Base-by-base conservation (phyloP, 2,888 invertebrate species). In the Oxyteleia sp. region DNA sequence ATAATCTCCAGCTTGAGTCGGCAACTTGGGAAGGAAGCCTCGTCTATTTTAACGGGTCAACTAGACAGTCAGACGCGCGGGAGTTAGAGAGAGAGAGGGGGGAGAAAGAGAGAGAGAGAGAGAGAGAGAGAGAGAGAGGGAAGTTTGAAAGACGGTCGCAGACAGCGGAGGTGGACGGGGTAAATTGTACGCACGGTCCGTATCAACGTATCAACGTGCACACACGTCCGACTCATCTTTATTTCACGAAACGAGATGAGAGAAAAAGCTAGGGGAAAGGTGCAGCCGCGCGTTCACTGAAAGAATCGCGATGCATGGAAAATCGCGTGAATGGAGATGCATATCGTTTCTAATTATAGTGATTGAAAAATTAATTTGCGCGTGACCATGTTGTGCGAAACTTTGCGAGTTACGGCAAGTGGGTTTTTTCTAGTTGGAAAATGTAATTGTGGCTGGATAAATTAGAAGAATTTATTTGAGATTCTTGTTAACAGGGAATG, bases 1-100 rank as follows among this genome's bases (percentile, higher is more conserved):
- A 90, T 91, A 90, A 71, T 90, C 88, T 87, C 86, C 88, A 88
- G 89, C 90, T 92, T 90, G 90, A 88, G 89, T 88, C 88, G 88
- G 68, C 51, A 53, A 51, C 66, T 86, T 88, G 47, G 75, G 47
- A 90, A 90, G 88, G 88, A 90, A 89, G 88, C 85, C 88, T 91
- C 86, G 91, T 91, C 92, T 92, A 92, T 92, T 92, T 92, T 92
- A 90, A 91, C 89, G 86, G 86, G 85, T 88, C 88, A 85, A 85
- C 84, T n/a, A n/a, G n/a, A n/a, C n/a, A n/a, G n/a, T n/a, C n/a
- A n/a, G 82, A 85, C 85, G 85, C 29, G 2, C 26, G 41, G 11
- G 43, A 35, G 2, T 26, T 41, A 13, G 51, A 45, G 49, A 66
- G 49, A 20, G 47, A 64, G 43, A n/a, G n/a, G n/a, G n/a, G n/a